These are phyloP conservation scores for Dolomedes plantarius DNA, from an alignment of 2,888 invertebrate species.

Conservation along the genomic window DNA sequence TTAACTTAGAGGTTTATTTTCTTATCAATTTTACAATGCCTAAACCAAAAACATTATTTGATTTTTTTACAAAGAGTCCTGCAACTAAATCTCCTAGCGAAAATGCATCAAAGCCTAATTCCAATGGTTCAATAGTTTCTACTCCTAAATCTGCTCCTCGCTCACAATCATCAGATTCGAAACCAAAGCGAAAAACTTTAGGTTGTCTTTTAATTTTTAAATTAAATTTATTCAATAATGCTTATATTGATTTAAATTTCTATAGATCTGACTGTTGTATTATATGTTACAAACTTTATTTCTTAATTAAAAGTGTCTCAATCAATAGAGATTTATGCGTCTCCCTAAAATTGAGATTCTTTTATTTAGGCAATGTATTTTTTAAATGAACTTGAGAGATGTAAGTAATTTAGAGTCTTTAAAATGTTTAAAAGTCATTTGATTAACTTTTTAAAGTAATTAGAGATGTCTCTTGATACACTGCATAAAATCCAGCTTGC, in stretches of 20 bases:
- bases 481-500: too few species aligned
- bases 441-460: too few species aligned
- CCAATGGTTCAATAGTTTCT: not conserved
- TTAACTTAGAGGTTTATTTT: too few species aligned
- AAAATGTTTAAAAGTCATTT: too few species aligned
- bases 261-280: too few species aligned
- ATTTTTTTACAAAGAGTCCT: constrained; percentile 44
- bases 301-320: too few species aligned
- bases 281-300: too few species aligned
- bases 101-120: not conserved
- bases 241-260: too few species aligned
- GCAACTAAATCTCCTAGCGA: not conserved
- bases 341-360: not conserved
- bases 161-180: not conserved
- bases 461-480: too few species aligned
- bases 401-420: too few species aligned
- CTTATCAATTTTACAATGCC: constrained; percentile 9
- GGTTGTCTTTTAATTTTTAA: not conserved
- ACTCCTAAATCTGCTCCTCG: not conserved
- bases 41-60: constrained; percentile 42
- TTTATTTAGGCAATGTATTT: not conserved
- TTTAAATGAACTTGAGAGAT: too few species aligned
- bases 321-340: not conserved
- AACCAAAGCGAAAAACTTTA: not conserved
- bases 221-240: not conserved